Percentiles rank a stretch among this genome's conserved stretches.
Evolutionary conservation across 2,113 vertebrate species (phyloP).

Genomic region (Lepisosteus oculatus): DNA sequence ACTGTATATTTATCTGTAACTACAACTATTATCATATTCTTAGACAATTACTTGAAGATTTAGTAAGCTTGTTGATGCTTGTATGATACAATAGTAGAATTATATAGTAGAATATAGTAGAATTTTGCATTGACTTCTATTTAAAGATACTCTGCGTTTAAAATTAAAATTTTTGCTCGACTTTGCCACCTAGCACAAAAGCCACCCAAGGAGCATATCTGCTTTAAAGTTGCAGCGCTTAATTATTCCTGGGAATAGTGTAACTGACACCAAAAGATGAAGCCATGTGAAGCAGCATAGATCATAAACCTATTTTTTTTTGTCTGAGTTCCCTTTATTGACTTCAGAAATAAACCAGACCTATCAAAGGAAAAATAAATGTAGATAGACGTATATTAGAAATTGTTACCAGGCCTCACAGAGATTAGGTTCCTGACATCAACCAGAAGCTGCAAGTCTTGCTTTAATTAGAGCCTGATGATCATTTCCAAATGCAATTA

Average conservation of each 20-base stretch:
- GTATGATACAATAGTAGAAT: too few relatives aligned
- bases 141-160: neutral
- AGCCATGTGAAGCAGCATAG: neutral
- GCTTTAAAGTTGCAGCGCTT: neutral
- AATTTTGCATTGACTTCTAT: too few relatives aligned
- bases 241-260: neutral
- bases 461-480: conserved; percentile 6
- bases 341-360: neutral
- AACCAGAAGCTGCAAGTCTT: neutral
- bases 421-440: neutral
- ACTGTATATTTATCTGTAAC: too few relatives aligned
- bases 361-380: neutral
- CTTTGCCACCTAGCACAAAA: neutral
- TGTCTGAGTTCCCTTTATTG: neutral
- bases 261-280: neutral
- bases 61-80: too few relatives aligned
- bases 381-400: neutral
- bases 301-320: conserved; percentile 10
- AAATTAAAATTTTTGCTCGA: neutral
- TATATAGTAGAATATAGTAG: too few relatives aligned
- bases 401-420: conserved; percentile 2
- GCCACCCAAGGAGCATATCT: neutral
- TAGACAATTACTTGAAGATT: too few relatives aligned
- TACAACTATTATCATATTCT: too few relatives aligned
- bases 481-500: neutral